phyloP scores from a whole-genome alignment of 2,888 invertebrate genomes.

The Pasiphila rectangulata region DNA sequence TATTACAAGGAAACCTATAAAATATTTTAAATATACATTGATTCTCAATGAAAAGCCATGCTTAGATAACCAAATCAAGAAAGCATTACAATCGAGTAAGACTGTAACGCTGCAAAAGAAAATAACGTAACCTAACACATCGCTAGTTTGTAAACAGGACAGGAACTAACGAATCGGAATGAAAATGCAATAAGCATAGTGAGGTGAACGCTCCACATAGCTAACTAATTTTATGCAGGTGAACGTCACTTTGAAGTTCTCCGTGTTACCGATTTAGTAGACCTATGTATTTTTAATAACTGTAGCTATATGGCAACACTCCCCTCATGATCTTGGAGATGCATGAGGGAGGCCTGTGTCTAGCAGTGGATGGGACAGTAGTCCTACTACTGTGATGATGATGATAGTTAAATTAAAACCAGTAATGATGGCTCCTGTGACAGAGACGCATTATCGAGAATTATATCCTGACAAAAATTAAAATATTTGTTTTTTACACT shows the following conservation, averaged over 20 bases:
- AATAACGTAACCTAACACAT: slow-evolving; percentile 9
- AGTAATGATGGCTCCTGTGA: no score
- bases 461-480: no score
- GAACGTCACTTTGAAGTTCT: slow-evolving; percentile 45
- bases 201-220: slow-evolving; percentile 36
- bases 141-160: slow-evolving; percentile 17
- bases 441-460: no score
- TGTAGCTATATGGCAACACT: slow-evolving; percentile 48
- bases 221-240: slow-evolving; percentile 17
- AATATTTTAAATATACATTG: no score
- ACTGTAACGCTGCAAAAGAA: slow-evolving; percentile 3
- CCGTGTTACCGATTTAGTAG: slow-evolving; percentile 48
- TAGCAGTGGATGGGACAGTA: no score
- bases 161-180: slow-evolving; percentile 18
- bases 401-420: no score
- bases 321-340: no score
- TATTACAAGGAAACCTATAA: no score
- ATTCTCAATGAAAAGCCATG: no score
- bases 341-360: no score
- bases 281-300: slow-evolving; percentile 53
- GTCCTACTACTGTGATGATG: no score
- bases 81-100: not conserved
- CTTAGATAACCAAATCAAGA: not conserved
- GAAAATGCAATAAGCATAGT: slow-evolving; percentile 18
- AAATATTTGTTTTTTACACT: not conserved